phyloP scores from a whole-genome alignment of 2,113 vertebrate genomes.

The Xenopus laevis region DNA sequence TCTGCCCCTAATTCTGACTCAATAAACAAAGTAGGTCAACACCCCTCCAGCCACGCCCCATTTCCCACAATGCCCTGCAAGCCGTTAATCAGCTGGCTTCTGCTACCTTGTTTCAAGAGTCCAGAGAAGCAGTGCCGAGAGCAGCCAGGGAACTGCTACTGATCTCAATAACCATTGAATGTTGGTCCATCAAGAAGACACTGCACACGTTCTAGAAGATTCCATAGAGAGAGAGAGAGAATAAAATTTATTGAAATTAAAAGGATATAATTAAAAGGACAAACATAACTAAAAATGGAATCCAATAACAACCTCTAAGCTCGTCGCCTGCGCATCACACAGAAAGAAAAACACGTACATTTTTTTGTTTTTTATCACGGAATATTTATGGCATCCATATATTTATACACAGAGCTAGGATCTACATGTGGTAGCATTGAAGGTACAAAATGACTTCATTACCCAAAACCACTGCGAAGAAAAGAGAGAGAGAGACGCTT shows the following conservation, averaged over 20 bases:
- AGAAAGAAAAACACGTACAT: constrained; percentile 35
- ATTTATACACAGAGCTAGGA: constrained; percentile 71
- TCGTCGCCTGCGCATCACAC: constrained; percentile 63
- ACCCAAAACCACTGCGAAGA: constrained; percentile 50
- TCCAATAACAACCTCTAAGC: constrained; percentile 50
- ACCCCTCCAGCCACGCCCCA: no score
- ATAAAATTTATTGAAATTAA: constrained; percentile 52
- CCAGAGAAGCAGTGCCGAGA: no score
- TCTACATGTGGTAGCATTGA: constrained; percentile 67
- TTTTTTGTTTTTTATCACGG: constrained; percentile 72
- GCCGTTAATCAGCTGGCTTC: no score
- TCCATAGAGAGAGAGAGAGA: not conserved
- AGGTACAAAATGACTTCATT: constrained; percentile 55
- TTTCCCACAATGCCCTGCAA: no score
- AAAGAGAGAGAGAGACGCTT: constrained; percentile 25
- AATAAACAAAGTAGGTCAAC: no score
- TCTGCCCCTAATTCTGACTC: no score
- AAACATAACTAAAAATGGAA: constrained; percentile 49
- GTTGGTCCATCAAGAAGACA: no score
- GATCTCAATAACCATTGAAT: no score
- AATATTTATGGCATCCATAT: constrained; percentile 81
- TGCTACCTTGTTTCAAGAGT: no score
- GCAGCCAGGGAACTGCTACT: no score
- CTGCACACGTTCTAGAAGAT: no score
- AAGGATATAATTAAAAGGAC: constrained; percentile 44